A percentile compares a stretch with the other conserved stretches of the same genome.
These are phyloP conservation scores for Bujurquina vittata DNA, from an alignment of 2,113 vertebrate genomes.

Conservation along the genomic window DNA sequence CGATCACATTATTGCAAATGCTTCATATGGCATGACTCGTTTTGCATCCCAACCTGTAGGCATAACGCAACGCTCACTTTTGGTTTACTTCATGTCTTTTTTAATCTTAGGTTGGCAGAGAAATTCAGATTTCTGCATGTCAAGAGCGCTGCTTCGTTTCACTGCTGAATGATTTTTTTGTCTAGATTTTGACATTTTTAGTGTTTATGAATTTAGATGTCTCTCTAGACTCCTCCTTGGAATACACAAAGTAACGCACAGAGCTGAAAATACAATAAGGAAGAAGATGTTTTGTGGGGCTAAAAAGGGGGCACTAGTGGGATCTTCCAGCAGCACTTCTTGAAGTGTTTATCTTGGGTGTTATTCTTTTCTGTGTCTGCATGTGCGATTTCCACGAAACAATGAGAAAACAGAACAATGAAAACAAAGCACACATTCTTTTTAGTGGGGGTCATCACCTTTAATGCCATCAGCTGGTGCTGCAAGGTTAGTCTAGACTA, in stretches of 20 bases:
- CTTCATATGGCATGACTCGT: not conserved
- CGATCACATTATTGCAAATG: not conserved
- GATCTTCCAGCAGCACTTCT: slow-evolving; percentile 3
- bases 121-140: slow-evolving; percentile 26
- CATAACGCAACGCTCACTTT: not conserved
- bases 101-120: not conserved
- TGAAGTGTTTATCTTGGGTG: not conserved
- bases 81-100: not conserved
- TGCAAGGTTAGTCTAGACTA: slow-evolving; percentile 27
- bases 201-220: not conserved
- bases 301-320: not conserved
- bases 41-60: not conserved
- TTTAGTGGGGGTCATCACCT: not conserved
- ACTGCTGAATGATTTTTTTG: slow-evolving; percentile 4
- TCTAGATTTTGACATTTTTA: not conserved
- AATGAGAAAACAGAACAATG: slow-evolving; percentile 36
- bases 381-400: slow-evolving; percentile 17
- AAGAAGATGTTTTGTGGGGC: not conserved
- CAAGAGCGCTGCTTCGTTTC: not conserved
- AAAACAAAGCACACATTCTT: slow-evolving; percentile 40
- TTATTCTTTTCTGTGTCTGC: slow-evolving; percentile 23
- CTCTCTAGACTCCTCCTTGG: not conserved
- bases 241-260: slow-evolving; percentile 6
- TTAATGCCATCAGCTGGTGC: not conserved
- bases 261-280: not conserved